These are phyloP conservation scores for Drosophila histrio DNA, from an alignment of 2,888 invertebrate genomes.

Conservation along the genomic window DNA sequence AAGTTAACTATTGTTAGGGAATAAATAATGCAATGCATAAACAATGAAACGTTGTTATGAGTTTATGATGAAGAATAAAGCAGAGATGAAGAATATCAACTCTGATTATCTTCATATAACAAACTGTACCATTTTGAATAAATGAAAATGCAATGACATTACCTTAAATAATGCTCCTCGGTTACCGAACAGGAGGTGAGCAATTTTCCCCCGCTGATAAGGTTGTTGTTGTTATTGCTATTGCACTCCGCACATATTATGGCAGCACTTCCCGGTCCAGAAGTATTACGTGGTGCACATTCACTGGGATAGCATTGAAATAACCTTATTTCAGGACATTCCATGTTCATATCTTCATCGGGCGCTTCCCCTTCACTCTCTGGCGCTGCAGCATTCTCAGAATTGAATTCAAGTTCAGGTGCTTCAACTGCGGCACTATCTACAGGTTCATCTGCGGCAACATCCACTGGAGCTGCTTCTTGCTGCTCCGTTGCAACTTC, in stretches of 20 bases:
- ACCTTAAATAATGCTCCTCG: slow-evolving; percentile 62
- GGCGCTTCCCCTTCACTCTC: not conserved
- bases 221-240: not conserved
- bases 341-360: not conserved
- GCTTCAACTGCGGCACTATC: not conserved
- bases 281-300: slow-evolving; percentile 18
- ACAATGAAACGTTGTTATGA: no score
- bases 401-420: not conserved
- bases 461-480: not conserved
- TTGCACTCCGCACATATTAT: slow-evolving; percentile 11
- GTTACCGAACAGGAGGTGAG: slow-evolving; percentile 56
- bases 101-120: no score
- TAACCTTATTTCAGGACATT: not conserved
- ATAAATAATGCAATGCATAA: no score
- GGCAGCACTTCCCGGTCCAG: not conserved
- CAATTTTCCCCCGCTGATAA: not conserved
- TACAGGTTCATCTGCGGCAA: no score
- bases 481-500: not conserved
- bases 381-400: not conserved
- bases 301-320: slow-evolving; percentile 24
- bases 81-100: no score
- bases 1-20: no score
- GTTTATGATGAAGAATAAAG: no score
- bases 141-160: not conserved
- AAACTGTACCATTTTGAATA: not conserved